Base-by-base conservation (phyloP, 1,140 invertebrate genomes). In the Theocolax elegans region DNA sequence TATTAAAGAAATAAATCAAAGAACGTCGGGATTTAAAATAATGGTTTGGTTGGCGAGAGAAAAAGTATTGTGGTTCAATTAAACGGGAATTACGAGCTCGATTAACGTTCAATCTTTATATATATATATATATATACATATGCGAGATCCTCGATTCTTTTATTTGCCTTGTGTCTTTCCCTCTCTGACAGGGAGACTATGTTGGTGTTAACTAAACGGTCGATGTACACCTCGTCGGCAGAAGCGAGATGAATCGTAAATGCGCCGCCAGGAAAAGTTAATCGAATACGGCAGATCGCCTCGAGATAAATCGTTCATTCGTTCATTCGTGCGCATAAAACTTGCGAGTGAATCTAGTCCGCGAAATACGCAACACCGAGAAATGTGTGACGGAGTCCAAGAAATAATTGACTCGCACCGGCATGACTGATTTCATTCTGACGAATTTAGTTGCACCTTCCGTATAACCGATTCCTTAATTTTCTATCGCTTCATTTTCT, bases 1-100 rank as follows among this genome's bases (percentile, higher is more conserved):
- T 53, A 65, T 54, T 23, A 23, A 66, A 40, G 21, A 38, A 53
- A 65, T 65, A 65, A 65, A 65, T 65, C 48, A 65, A 40, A 51
- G n/a, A n/a, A 9, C 25, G 38, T 12, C 53, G 27, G 65, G 65
- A 49, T 53, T 60, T 51, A 49, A 59, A 59, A 49, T 59, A 59
- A 60, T 59, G 17, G 59, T 67, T 59, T 49, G 19, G n/a, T 19
- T 23, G 54, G 8, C 8, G 15, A 21, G 23, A 19, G 23, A 15
- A 7, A 46, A 46, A 17, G n/a, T 2, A 46, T 6, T 48, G 31
- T 35, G 10, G 64, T 59, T 59, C 19, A 69, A 69, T 69, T 69
- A 62, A 62, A 62, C 17, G 31, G 21, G 58, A 62, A 62, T 53
- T 54, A 62, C 67, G 58, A 53, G 58, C 40, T 62, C 58, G 31